Evolutionary conservation across 2,797 vertebrate genomes (phyloP), one percentile per base, ranked within the genome.

Genomic region (Garrulus glandarius): DNA sequence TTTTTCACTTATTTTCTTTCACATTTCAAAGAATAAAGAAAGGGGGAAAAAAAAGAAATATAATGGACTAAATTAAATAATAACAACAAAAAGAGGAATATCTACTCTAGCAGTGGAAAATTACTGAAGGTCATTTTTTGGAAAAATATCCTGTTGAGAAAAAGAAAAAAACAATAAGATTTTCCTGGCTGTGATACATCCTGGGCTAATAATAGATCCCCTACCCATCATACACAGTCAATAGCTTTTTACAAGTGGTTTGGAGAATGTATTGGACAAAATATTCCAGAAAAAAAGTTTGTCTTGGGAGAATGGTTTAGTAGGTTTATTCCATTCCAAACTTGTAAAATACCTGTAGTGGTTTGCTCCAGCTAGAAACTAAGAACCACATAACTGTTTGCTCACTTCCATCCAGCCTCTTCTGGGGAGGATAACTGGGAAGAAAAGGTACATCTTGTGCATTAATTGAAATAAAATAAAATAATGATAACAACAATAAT

Each of bases 21-120:
- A 57, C 2, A 52, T 84, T 53, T 46, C 15, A 44, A 84, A 60
- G 9, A 9, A 50, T 30, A 52, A 53, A 69, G 5, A 47, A 13
- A 13, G 6, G 2, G 5, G 4, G 24, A 5, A 12, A 32, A 15
- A 34, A 46, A 41, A 15, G 0, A 29, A 37, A 4, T 5, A 39
- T 47, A 44, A 30, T 30, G 5, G 3, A 36, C 8, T 53, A 70
- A 21, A 72, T 15, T 43, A 74, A 82, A 57, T 30, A 67, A 59
- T 4, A 20, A 43, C 6, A 50, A 43, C 15, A 24, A 43, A 43
- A 50, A 70, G 12, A 55, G 2, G 3, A 70, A 11, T 50, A 75
- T 14, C 37, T 55, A 30, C 10, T 49, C 19, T 68, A 57, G 27
- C 3, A 67, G 47, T 41, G 29, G 18, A 67, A 43, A 71, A 5